Evolutionary conservation across 2,888 invertebrate genomes (phyloP).

Genomic region (Gnatocerus cornutus): DNA sequence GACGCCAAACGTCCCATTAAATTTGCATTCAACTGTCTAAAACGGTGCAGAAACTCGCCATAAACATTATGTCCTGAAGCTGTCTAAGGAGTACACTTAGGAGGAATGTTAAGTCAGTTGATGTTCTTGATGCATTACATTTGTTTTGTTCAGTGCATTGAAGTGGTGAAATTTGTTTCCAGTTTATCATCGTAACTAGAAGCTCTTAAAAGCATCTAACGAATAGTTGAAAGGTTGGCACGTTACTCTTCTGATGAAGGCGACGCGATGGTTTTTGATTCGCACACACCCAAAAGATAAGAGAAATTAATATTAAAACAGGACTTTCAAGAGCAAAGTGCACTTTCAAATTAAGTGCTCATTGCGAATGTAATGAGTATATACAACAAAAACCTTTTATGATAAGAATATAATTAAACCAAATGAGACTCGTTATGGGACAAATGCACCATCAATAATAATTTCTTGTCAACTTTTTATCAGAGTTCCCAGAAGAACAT

Average conservation of each 20-base stretch:
- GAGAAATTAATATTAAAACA: background rate
- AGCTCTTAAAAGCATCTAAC: background rate
- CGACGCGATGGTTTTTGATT: background rate
- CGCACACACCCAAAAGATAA: background rate
- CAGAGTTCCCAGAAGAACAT: too few species aligned
- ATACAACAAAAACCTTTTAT: too few species aligned
- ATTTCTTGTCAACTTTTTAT: too few species aligned
- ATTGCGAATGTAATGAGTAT: too few species aligned
- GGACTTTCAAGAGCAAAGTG: too few species aligned
- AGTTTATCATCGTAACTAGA: background rate
- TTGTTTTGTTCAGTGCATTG: constrained; percentile 21
- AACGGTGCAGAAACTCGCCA: constrained; percentile 37
- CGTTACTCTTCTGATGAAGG: background rate
- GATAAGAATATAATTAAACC: too few species aligned
- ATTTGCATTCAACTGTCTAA: constrained; percentile 50
- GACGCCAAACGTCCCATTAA: constrained; percentile 52
- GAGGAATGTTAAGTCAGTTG: constrained; percentile 2
- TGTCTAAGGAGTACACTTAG: constrained; percentile 37
- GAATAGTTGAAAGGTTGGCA: constrained; percentile 19
- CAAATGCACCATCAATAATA: too few species aligned
- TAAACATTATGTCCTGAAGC: constrained; percentile 38
- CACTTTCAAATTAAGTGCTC: too few species aligned
- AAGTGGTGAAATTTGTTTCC: constrained; percentile 27
- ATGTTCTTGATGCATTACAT: constrained; percentile 10
- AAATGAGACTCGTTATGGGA: too few species aligned